A percentile compares a stretch with the other conserved stretches of the same genome.
phyloP scores from a whole-genome alignment of 2,113 vertebrate species.

The Blennius ocellaris region DNA sequence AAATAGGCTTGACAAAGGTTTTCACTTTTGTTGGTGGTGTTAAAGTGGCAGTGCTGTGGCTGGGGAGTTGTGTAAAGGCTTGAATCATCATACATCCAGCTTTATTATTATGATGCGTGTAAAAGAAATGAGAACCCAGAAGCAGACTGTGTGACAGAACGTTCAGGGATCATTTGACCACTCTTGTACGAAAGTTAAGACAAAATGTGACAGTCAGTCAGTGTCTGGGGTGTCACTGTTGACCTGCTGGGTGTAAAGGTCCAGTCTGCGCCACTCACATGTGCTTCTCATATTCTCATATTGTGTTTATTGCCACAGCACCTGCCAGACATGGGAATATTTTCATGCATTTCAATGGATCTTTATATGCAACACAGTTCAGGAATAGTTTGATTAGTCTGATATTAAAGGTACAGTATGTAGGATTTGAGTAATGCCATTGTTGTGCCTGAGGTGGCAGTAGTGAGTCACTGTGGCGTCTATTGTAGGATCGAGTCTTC shows the following conservation, averaged over 20 bases:
- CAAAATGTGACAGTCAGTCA: not conserved
- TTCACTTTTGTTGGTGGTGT: constrained; percentile 30
- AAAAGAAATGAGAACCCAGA: no score
- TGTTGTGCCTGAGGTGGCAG: no score
- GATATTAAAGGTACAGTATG: no score
- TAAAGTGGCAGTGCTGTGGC: constrained; percentile 33
- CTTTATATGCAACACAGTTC: no score
- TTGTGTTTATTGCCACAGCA: constrained; percentile 1
- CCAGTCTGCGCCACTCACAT: not conserved
- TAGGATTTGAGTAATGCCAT: no score
- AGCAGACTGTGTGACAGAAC: no score
- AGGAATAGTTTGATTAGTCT: no score
- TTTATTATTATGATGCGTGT: not conserved
- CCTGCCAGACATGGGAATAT: not conserved
- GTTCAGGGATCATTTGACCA: not conserved
- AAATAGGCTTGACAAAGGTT: constrained; percentile 61
- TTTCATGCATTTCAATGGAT: no score
- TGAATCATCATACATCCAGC: not conserved
- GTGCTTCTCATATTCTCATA: not conserved
- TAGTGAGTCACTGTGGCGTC: no score
- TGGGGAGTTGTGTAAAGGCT: not conserved
- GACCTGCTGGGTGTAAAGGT: not conserved
- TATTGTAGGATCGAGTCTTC: no score
- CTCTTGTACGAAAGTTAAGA: constrained; percentile 2
- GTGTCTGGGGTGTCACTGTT: not conserved